Evolutionary conservation across 2,888 invertebrate species (phyloP), one percentile per base, ranked within the genome.

Genomic region (Ctena decussata): DNA sequence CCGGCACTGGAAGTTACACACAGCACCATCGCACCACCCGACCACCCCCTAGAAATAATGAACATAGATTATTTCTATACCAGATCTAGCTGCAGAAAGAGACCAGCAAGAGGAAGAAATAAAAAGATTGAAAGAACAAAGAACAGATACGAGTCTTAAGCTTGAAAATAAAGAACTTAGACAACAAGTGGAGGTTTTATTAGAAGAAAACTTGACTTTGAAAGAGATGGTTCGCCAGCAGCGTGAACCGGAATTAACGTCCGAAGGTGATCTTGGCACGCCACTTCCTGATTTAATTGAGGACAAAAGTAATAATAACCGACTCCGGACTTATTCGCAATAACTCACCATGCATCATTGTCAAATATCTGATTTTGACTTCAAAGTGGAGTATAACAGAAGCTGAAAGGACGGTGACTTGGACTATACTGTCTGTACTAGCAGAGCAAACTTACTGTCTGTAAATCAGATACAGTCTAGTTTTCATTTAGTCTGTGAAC

Each of bases 191-290:
- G 93, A 92, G 73, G 84, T 92, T 35, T 72, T 93, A 11, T 57
- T 86, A 11, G 89, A 90, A 15, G 93, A 93, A 81, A 91, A 92
- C 76, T 70, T 80, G 5, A 87, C 82, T 49, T 84, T 92, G 21
- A 93, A 91, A 75, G 92, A 92, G 65, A 89, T 93, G 86, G 82
- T 93, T 32, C 82, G 92, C n/a, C 73, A 80, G 15, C 41, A 57
- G 32, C 41, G 57, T n/a, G 82, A 82, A 30, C 69, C 60, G 21
- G 80, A 80, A 24, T 24, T 75, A 5, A 53, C 65, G 8, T n/a
- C 71, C 5, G 87, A 84, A 27, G 84, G 84, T 32, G 87, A 87
- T 44, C 65, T 82, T 11, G 84, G 84, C 21, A 39, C 72, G 39
- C 39, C 32, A 6, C 41, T 80, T 18, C 80, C 84, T 15, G 84